A percentile compares a stretch with the other conserved stretches of the same genome.
Evolutionary conservation across 2,888 invertebrate species (phyloP).

Genomic region (Eubasilissa splendida): DNA sequence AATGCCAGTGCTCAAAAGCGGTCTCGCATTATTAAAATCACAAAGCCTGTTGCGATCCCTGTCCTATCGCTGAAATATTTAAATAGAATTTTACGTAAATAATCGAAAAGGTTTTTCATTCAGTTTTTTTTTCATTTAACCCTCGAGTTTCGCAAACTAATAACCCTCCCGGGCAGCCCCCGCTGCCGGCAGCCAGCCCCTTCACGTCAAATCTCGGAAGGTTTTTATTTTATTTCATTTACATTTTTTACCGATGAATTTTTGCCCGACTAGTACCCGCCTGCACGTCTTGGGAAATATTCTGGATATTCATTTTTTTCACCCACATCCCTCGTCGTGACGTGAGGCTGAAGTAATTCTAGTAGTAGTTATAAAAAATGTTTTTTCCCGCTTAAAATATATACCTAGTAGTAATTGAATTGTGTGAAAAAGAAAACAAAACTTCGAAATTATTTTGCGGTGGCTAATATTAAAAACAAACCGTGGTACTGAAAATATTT

Average conservation of each 20-base stretch:
- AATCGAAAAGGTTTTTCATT: conserved; percentile 41
- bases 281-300: no score
- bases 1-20: background rate
- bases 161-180: conserved; percentile 14
- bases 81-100: conserved; percentile 40
- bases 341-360: no score
- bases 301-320: no score
- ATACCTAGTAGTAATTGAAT: no score
- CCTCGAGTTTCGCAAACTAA: conserved; percentile 36
- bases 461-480: no score
- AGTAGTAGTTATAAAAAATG: no score
- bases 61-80: conserved; percentile 35
- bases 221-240: conserved; percentile 18
- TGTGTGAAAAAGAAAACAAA: no score
- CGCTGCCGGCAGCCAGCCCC: background rate
- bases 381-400: no score
- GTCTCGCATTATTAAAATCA: conserved; percentile 24
- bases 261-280: background rate
- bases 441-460: no score
- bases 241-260: conserved; percentile 25
- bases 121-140: conserved; percentile 1
- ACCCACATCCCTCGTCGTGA: no score
- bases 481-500: no score
- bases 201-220: background rate
- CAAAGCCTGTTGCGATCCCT: conserved; percentile 25